phyloP scores from a whole-genome alignment of 2,797 vertebrate species.

The Heteromormyrus szaboi region DNA sequence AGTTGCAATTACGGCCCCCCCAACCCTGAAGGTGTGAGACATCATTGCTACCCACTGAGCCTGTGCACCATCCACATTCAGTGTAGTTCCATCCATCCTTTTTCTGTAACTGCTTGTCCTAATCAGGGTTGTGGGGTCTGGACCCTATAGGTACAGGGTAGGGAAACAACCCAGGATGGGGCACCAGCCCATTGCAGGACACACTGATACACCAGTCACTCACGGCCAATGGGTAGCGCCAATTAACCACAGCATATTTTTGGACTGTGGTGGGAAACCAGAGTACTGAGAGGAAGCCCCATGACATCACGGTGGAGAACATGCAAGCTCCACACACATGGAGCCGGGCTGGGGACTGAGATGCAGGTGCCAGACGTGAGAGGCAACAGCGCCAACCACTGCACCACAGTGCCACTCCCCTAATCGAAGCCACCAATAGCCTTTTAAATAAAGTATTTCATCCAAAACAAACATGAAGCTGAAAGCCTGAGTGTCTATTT shows the following conservation, averaged over 20 bases:
- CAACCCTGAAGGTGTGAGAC: background rate
- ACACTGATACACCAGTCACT: background rate
- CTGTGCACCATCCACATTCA: background rate
- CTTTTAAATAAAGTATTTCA: background rate
- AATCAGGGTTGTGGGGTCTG: background rate
- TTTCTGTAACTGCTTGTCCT: background rate
- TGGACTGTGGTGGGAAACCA: background rate
- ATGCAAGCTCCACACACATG: background rate
- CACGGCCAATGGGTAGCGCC: background rate
- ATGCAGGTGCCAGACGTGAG: background rate
- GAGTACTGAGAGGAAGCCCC: background rate
- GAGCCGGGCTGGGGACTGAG: background rate
- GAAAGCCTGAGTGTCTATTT: background rate
- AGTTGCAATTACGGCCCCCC: background rate
- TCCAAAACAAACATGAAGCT: background rate
- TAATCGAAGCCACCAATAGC: background rate
- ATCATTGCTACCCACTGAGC: background rate
- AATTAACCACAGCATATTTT: background rate
- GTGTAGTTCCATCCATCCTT: background rate
- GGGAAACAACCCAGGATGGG: background rate
- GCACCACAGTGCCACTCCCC: background rate
- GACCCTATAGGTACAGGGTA: background rate
- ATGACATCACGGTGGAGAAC: background rate
- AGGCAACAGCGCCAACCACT: background rate
- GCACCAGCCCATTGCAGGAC: background rate